These are phyloP conservation scores for Seira musarum DNA, from an alignment of 2,888 invertebrate species.

Conservation along the genomic window DNA sequence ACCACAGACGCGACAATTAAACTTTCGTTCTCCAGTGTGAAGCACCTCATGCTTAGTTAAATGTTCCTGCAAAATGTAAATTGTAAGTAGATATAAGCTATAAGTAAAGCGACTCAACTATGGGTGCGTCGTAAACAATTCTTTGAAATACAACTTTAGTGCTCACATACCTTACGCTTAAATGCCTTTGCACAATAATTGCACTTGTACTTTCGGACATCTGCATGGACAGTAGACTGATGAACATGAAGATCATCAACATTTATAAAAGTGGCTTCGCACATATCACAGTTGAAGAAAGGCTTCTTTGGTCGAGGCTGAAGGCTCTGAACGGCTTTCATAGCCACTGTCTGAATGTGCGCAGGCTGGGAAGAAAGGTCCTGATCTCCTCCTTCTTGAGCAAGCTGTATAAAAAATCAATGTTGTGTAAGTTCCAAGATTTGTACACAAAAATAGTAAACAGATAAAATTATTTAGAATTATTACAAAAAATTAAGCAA, in stretches of 20 bases:
- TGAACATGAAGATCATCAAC: slow-evolving; percentile 64
- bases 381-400: too few species aligned
- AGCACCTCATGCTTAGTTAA: slow-evolving; percentile 64
- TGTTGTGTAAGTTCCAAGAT: too few species aligned
- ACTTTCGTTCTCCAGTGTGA: slow-evolving; percentile 65
- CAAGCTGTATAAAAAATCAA: background rate
- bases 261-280: slow-evolving; percentile 61
- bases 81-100: too few species aligned
- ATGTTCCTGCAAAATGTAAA: slow-evolving; percentile 67
- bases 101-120: too few species aligned
- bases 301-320: slow-evolving; percentile 65
- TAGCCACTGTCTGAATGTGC: slow-evolving; percentile 16
- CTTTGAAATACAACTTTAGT: background rate
- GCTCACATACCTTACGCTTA: slow-evolving; percentile 58
- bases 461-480: too few species aligned
- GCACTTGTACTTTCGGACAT: slow-evolving; percentile 65
- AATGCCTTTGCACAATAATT: slow-evolving; percentile 67
- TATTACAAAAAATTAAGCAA: background rate
- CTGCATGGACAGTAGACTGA: slow-evolving; percentile 62
- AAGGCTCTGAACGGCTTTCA: slow-evolving; percentile 43
- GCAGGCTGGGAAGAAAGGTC: background rate
- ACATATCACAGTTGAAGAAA: slow-evolving; percentile 67
- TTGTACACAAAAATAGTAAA: too few species aligned
- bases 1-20: slow-evolving; percentile 60
- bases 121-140: background rate